These are phyloP conservation scores for Chauna torquata DNA, from an alignment of 2,113 vertebrate species.

Conservation along the genomic window DNA sequence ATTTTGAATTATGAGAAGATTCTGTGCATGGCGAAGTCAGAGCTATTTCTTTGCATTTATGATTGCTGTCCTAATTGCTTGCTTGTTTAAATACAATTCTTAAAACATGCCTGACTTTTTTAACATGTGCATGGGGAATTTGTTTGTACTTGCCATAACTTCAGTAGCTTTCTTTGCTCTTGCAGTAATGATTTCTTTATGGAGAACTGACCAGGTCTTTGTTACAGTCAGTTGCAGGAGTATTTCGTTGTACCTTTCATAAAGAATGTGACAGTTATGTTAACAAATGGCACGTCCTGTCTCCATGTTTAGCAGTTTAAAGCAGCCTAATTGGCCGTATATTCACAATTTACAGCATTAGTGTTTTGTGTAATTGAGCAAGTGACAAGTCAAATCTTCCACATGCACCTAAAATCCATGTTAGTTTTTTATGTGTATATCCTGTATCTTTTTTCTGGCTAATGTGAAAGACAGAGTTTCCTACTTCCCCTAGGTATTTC, in stretches of 20 bases:
- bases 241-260: conserved; percentile 63
- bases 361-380: conserved; percentile 58
- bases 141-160: conserved; percentile 47
- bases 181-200: conserved; percentile 52
- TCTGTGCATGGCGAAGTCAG: conserved; percentile 18
- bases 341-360: conserved; percentile 29
- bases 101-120: background rate
- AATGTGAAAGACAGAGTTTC: conserved; percentile 47
- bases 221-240: conserved; percentile 39
- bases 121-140: conserved; percentile 18
- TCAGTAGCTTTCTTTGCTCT: conserved; percentile 25
- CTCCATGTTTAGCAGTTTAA: conserved; percentile 52
- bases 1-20: conserved; percentile 15
- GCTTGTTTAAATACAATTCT: conserved; percentile 42
- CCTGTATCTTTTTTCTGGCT: background rate
- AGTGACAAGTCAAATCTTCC: conserved; percentile 57
- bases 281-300: conserved; percentile 57
- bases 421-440: conserved; percentile 8
- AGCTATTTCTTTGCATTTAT: conserved; percentile 10
- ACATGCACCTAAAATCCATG: background rate
- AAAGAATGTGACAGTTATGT: conserved; percentile 33
- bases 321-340: conserved; percentile 43
- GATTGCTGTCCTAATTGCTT: conserved; percentile 40
- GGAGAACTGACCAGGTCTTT: conserved; percentile 50
- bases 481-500: conserved; percentile 44